phyloP scores from a whole-genome alignment of 2,797 vertebrate genomes.

The Brotula barbata region DNA sequence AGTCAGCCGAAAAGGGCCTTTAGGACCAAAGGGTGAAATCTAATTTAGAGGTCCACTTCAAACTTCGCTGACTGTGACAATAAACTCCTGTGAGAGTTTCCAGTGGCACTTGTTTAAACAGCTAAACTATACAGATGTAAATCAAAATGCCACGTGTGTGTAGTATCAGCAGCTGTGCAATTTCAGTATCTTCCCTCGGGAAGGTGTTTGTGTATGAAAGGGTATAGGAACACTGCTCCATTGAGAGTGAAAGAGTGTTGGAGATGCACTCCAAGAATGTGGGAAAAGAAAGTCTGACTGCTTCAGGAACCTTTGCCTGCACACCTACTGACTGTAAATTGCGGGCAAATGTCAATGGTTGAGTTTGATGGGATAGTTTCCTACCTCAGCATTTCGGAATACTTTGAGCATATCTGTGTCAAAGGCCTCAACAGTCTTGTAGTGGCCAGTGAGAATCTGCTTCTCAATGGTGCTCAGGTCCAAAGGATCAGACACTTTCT shows the following conservation, averaged over 20 bases:
- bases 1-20: conserved; percentile 16
- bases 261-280: conserved; percentile 36
- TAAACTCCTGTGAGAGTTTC: conserved; percentile 62
- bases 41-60: conserved; percentile 65
- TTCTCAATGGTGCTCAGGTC: conserved; percentile 95
- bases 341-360: not conserved
- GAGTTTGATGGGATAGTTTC: conserved; percentile 55
- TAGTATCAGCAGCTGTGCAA: conserved; percentile 36
- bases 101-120: conserved; percentile 70
- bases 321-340: conserved; percentile 7
- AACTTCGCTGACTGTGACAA: conserved; percentile 43
- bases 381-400: conserved; percentile 96
- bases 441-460: conserved; percentile 94
- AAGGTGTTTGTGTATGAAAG: conserved; percentile 31
- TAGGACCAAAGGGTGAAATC: conserved; percentile 29
- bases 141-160: conserved; percentile 47
- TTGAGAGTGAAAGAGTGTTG: conserved; percentile 35
- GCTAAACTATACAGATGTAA: conserved; percentile 63
- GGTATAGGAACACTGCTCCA: conserved; percentile 16
- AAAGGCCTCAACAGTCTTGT: conserved; percentile 94
- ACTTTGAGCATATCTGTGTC: conserved; percentile 98
- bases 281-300: conserved; percentile 5
- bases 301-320: conserved; percentile 3
- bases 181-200: conserved; percentile 33
- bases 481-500: conserved; percentile 94